phyloP scores from a whole-genome alignment of 2,888 invertebrate genomes.

The Liopterus haemorrhoidalis region DNA sequence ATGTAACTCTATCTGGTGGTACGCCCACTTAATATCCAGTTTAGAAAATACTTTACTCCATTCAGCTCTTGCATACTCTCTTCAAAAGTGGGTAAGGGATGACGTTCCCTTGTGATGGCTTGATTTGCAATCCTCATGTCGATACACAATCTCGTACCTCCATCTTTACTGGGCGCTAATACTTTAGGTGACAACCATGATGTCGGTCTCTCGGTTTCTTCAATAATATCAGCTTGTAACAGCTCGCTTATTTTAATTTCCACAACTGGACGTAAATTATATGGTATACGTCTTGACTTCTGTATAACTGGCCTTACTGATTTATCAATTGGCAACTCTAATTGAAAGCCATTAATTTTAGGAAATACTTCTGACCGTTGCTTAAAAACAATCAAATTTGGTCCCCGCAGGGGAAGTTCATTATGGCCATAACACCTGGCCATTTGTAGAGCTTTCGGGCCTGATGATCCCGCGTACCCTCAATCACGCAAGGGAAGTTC shows the following conservation, averaged over 20 bases:
- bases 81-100: background rate
- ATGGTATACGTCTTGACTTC: background rate
- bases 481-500: no score
- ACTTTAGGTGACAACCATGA: slow-evolving; percentile 6
- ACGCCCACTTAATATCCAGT: slow-evolving; percentile 36
- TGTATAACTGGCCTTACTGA: background rate
- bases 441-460: no score
- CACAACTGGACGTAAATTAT: background rate
- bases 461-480: no score
- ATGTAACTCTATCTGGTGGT: slow-evolving; percentile 37
- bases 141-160: slow-evolving; percentile 1
- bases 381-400: no score
- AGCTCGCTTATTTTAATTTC: background rate
- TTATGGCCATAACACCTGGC: no score
- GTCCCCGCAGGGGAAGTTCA: no score
- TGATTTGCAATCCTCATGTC: slow-evolving; percentile 3
- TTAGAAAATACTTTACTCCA: slow-evolving; percentile 19
- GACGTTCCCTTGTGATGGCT: background rate
- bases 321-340: slow-evolving; percentile 6
- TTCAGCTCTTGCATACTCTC: background rate
- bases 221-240: slow-evolving; percentile 5
- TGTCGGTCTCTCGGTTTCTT: no score
- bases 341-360: background rate
- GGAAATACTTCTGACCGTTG: no score
- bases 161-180: background rate